phyloP scores from a whole-genome alignment of 2,888 invertebrate genomes.

The Chromoteleia sp. region DNA sequence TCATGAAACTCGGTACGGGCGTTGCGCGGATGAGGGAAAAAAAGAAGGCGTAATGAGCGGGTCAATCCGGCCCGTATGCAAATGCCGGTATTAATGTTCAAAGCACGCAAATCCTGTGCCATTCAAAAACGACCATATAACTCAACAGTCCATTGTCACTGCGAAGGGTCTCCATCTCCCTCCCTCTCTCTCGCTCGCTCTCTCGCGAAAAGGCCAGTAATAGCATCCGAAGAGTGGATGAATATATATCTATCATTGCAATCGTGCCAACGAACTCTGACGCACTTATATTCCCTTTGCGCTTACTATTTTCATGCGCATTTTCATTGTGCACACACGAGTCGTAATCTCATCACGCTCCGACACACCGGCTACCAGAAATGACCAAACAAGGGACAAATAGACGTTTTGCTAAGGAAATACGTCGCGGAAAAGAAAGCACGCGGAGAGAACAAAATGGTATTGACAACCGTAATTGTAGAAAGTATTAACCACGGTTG shows the following conservation, averaged over 20 bases:
- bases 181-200: slow-evolving; percentile 32
- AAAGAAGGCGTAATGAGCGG: slow-evolving; percentile 61
- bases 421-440: too few species aligned
- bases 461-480: too few species aligned
- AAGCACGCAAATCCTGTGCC: slow-evolving; percentile 73
- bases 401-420: too few species aligned
- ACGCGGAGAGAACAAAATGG: too few species aligned
- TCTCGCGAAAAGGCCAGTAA: slow-evolving; percentile 73
- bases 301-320: slow-evolving; percentile 70
- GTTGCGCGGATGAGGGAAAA: not conserved
- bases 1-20: slow-evolving; percentile 47
- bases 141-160: slow-evolving; percentile 71
- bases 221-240: slow-evolving; percentile 72
- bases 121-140: slow-evolving; percentile 72
- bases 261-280: slow-evolving; percentile 75
- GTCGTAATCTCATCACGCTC: slow-evolving; percentile 51
- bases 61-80: slow-evolving; percentile 56
- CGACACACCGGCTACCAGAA: slow-evolving; percentile 36
- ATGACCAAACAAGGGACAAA: slow-evolving; percentile 59
- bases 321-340: slow-evolving; percentile 64
- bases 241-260: slow-evolving; percentile 73
- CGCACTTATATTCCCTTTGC: slow-evolving; percentile 72
- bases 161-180: slow-evolving; percentile 54
- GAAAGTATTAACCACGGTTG: too few species aligned
- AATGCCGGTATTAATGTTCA: slow-evolving; percentile 70